Conservation (phyloP, 2,888 invertebrate species). For the Lasioglossum calceatum region DNA sequence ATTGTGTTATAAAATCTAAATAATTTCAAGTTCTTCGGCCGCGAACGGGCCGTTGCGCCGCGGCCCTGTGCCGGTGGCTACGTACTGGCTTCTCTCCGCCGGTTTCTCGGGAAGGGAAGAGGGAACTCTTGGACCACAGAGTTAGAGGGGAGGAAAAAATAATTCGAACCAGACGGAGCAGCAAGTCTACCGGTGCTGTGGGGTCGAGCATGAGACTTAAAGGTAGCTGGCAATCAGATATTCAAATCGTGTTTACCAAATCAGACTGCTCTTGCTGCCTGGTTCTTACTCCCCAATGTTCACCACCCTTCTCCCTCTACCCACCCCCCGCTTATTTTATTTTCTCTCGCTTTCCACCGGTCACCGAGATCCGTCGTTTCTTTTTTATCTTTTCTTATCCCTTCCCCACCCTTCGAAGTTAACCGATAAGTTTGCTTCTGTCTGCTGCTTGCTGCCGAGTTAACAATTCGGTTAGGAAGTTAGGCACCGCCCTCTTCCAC, state of each 20-base stretch:
- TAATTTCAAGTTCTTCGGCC: constrained; percentile 80
- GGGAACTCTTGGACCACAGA: not conserved
- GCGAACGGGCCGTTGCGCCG: not conserved
- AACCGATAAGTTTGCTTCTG: constrained; percentile 77
- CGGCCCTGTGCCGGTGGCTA: not conserved
- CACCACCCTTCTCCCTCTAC: constrained; percentile 21
- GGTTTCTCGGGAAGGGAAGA: not conserved
- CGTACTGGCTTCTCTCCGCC: constrained; percentile 4
- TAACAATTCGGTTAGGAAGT: constrained; percentile 82
- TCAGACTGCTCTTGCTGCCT: constrained; percentile 50
- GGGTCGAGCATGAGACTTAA: constrained; percentile 60
- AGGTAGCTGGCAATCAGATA: constrained; percentile 77
- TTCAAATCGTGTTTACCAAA: constrained; percentile 81
- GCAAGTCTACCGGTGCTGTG: not conserved
- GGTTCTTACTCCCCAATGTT: constrained; percentile 27
- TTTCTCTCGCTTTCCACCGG: constrained; percentile 32
- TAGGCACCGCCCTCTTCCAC: constrained; percentile 60
- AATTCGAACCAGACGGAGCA: constrained; percentile 22
- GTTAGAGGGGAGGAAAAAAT: not conserved
- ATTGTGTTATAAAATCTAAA: constrained; percentile 84
- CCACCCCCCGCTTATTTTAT: constrained; percentile 14
- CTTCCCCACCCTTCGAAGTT: constrained; percentile 71
- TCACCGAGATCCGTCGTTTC: not conserved
- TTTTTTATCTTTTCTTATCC: constrained; percentile 29
- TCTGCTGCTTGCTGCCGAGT: constrained; percentile 72